Evolutionary conservation across 2,797 vertebrate species (phyloP), one percentile per base, ranked within the genome.

Genomic region (Thripadectes ignobilis): DNA sequence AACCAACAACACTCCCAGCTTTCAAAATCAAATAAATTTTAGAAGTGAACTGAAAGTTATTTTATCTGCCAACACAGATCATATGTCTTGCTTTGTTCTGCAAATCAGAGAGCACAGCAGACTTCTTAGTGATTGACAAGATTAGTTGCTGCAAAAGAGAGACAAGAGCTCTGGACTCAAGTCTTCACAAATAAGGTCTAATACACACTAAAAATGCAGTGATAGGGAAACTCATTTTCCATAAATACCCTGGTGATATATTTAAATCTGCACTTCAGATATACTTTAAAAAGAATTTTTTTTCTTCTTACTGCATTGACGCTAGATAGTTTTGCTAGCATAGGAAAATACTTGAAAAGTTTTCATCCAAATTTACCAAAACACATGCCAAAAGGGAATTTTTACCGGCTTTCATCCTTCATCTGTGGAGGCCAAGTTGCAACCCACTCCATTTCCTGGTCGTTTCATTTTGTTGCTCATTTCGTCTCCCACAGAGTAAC

Each of bases 21-120:
- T 95, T 88, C 55, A 73, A 87, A 93, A 88, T 66, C 29, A 86
- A 92, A 67, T 59, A 62, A 10, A 69, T 78, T 89, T 77, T 76
- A 69, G 34, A 81, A 86, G 43, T 45, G 23, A 88, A 54, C 36
- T 39, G 26, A 36, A 88, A 88, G 58, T 38, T 38, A 73, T 30
- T 92, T 74, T 45, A 52, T 59, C 73, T 89, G 55, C 66, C 24
- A 59, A 85, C 36, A 52, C 48, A 87, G 57, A 83, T 72, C 54
- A 65, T 54, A 58, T 34, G 38, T 89, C 78, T 85, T 74, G 39
- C 43, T 80, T 91, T 75, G 61, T 83, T 89, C 91, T 91, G 79
- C 69, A 89, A 84, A 72, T 71, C 68, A 92, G 61, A 78, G 80
- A 91, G 61, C 72, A 78, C 43, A 49, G 68, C 51, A 66, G 39